Conservation (phyloP, 2,113 vertebrate genomes). For the Haliaeetus leucogaster region DNA sequence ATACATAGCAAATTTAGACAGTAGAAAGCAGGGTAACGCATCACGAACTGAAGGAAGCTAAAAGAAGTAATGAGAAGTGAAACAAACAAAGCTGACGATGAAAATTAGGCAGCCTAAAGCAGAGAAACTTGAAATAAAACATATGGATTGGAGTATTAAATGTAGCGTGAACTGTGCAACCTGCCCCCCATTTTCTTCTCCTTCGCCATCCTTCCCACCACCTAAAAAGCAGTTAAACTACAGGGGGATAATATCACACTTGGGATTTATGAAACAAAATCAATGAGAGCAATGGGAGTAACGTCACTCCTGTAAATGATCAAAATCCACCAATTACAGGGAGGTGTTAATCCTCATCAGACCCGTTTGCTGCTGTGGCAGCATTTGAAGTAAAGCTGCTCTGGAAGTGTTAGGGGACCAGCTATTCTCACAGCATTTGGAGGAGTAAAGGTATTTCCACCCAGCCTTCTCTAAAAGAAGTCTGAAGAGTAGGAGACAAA, state of each 20-base stretch:
- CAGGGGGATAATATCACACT: slow-evolving; percentile 32
- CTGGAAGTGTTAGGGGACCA: slow-evolving; percentile 16
- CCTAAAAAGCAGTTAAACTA: slow-evolving; percentile 49
- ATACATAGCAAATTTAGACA: not conserved
- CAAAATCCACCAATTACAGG: slow-evolving; percentile 56
- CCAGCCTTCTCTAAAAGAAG: not conserved
- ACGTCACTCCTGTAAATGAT: slow-evolving; percentile 58
- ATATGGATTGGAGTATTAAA: not conserved
- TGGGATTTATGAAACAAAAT: slow-evolving; percentile 64
- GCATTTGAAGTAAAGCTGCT: slow-evolving; percentile 44
- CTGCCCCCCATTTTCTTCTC: not conserved
- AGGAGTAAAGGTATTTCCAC: not conserved
- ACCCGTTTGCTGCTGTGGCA: slow-evolving; percentile 15
- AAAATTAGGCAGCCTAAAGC: slow-evolving; percentile 53
- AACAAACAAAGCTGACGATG: slow-evolving; percentile 17
- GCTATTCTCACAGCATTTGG: not conserved
- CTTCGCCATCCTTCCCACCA: not conserved
- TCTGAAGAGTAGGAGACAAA: not conserved
- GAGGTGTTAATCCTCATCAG: slow-evolving; percentile 66
- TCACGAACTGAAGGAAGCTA: slow-evolving; percentile 30
- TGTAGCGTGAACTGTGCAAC: not conserved
- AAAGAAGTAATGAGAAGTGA: slow-evolving; percentile 21
- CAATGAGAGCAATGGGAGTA: slow-evolving; percentile 49
- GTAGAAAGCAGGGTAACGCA: slow-evolving; percentile 5
- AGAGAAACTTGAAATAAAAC: slow-evolving; percentile 47